A percentile compares a stretch with the other conserved stretches of the same genome.
These are phyloP conservation scores for Galago senegalensis DNA, from an alignment of 2,797 vertebrate genomes.

Conservation along the genomic window DNA sequence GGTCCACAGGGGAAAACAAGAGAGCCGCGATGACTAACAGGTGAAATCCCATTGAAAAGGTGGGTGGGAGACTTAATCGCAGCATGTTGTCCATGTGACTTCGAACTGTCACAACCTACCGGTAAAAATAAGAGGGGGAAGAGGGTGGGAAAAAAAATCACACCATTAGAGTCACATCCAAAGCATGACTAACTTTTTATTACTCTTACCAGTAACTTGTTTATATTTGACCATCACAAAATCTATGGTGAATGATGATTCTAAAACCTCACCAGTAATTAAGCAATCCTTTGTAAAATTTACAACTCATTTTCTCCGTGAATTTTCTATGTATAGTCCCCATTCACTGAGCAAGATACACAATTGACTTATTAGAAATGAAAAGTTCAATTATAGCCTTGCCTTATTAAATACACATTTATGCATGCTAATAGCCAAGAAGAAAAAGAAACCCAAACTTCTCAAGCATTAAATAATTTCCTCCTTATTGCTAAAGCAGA, in stretches of 20 bases:
- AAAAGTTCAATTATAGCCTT: slow-evolving; percentile 30
- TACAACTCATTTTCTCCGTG: not conserved
- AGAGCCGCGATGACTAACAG: slow-evolving; percentile 88
- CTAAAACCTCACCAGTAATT: not conserved
- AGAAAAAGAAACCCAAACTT: not conserved
- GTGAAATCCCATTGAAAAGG: slow-evolving; percentile 84
- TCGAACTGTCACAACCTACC: slow-evolving; percentile 88
- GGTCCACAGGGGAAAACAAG: slow-evolving; percentile 85
- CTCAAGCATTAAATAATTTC: slow-evolving; percentile 60
- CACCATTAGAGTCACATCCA: slow-evolving; percentile 65
- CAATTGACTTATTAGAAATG: slow-evolving; percentile 54
- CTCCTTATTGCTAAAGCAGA: slow-evolving; percentile 60
- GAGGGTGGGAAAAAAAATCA: slow-evolving; percentile 33
- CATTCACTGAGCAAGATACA: slow-evolving; percentile 27
- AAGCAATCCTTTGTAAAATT: slow-evolving; percentile 56
- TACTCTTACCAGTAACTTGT: not conserved
- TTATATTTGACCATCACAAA: slow-evolving; percentile 43
- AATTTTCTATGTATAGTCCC: slow-evolving; percentile 16
- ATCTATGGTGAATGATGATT: not conserved
- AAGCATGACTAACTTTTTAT: slow-evolving; percentile 23
- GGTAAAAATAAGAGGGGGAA: slow-evolving; percentile 71
- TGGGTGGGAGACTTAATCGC: slow-evolving; percentile 75
- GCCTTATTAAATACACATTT: not conserved
- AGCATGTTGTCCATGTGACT: slow-evolving; percentile 89
- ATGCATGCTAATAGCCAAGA: slow-evolving; percentile 13